Evolutionary conservation across 2,888 invertebrate species (phyloP).

Genomic region (Clivina fossor): DNA sequence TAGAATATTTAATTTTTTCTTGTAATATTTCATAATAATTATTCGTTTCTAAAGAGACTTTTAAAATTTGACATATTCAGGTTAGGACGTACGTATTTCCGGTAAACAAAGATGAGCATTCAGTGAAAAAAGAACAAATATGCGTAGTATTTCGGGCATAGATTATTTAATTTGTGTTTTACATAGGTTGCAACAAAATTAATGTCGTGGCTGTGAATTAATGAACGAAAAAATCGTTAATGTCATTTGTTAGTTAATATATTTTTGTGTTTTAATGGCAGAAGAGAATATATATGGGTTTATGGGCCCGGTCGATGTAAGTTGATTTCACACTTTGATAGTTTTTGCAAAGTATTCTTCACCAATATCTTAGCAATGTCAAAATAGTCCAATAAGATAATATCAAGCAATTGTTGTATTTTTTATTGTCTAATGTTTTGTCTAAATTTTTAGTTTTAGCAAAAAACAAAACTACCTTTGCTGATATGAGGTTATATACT

Average conservation of each 20-base stretch:
- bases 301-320: slow-evolving; percentile 52
- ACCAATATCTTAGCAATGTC: slow-evolving; percentile 8
- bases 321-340: slow-evolving; percentile 37
- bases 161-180: slow-evolving; percentile 22
- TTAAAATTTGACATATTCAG: slow-evolving; percentile 5
- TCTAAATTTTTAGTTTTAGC: no score
- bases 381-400: background rate
- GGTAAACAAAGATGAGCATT: slow-evolving; percentile 12
- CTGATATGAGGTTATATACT: background rate
- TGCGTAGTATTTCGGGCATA: slow-evolving; percentile 9
- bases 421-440: no score
- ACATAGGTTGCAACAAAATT: slow-evolving; percentile 27
- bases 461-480: no score
- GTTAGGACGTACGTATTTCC: slow-evolving; percentile 24
- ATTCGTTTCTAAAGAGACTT: slow-evolving; percentile 1
- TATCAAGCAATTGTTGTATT: slow-evolving; percentile 16
- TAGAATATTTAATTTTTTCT: background rate
- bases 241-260: slow-evolving; percentile 26
- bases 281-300: slow-evolving; percentile 52
- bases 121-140: slow-evolving; percentile 18
- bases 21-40: slow-evolving; percentile 1
- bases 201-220: slow-evolving; percentile 32
- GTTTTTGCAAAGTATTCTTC: background rate
- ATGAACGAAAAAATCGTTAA: slow-evolving; percentile 33
- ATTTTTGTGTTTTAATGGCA: slow-evolving; percentile 48